These are phyloP conservation scores for Drosophila littoralis DNA, from an alignment of 1,140 invertebrate genomes.

Conservation along the genomic window DNA sequence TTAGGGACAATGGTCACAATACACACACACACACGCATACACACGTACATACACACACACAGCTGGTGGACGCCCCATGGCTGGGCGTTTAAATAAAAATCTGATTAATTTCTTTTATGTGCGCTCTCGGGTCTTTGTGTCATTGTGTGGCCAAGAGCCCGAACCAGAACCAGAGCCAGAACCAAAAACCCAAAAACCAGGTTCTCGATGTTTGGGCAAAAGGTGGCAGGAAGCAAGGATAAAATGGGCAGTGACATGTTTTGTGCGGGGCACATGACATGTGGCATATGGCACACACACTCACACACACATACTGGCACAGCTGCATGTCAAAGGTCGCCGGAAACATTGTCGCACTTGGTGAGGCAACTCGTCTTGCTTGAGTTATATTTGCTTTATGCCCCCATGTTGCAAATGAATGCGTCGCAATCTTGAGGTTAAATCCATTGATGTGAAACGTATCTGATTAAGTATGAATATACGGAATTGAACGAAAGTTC, in stretches of 20 bases:
- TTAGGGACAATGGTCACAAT: slow-evolving; percentile 69
- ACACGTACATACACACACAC: slow-evolving; percentile 1
- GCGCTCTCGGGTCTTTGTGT: slow-evolving; percentile 64
- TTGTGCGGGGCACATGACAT: slow-evolving; percentile 60
- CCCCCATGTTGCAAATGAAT: slow-evolving; percentile 39
- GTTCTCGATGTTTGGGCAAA: slow-evolving; percentile 23
- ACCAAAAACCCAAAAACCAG: slow-evolving; percentile 23
- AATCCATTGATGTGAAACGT: slow-evolving; percentile 18
- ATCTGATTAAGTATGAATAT: slow-evolving; percentile 26
- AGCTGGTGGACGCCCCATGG: slow-evolving; percentile 39
- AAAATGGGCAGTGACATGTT: slow-evolving; percentile 73
- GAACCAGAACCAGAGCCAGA: slow-evolving; percentile 20
- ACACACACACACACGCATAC: slow-evolving; percentile 25
- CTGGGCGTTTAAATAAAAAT: slow-evolving; percentile 81
- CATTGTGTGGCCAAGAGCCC: slow-evolving; percentile 59
- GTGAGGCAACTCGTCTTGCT: slow-evolving; percentile 1
- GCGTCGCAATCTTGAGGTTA: slow-evolving; percentile 38
- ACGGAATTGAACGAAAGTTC: slow-evolving; percentile 13
- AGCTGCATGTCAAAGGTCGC: slow-evolving; percentile 66
- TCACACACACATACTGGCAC: slow-evolving; percentile 6
- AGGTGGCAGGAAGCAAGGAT: slow-evolving; percentile 71
- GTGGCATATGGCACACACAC: slow-evolving; percentile 47
- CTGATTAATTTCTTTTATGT: slow-evolving; percentile 81
- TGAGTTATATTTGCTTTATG: slow-evolving; percentile 8
- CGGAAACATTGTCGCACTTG: slow-evolving; percentile 40